Evolutionary conservation across 1,140 invertebrate species (phyloP).

Genomic region (Cataglyphis hispanica): DNA sequence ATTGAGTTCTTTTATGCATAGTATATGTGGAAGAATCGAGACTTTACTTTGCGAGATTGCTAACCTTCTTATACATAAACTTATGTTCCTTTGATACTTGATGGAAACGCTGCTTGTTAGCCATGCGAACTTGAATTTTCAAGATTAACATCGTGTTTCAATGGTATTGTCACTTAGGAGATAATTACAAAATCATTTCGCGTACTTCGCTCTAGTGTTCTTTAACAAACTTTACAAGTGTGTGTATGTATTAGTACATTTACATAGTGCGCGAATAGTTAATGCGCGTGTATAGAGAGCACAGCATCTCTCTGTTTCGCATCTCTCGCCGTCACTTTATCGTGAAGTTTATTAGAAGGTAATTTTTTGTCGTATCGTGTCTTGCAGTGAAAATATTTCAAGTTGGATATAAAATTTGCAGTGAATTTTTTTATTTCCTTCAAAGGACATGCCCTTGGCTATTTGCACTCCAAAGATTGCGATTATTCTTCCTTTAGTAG

Average conservation of each 20-base stretch:
- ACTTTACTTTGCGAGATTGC: neutral
- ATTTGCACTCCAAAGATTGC: constrained; percentile 29
- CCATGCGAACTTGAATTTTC: constrained; percentile 8
- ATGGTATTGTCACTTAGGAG: constrained; percentile 1
- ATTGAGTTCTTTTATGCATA: neutral
- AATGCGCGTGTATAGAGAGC: neutral
- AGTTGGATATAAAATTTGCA: neutral
- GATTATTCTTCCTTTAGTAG: constrained; percentile 42
- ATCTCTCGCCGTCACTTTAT: constrained; percentile 55
- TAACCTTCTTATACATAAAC: neutral
- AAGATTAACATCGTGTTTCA: neutral
- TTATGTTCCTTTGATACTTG: neutral
- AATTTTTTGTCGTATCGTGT: constrained; percentile 34
- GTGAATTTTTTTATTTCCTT: neutral
- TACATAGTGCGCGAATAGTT: constrained; percentile 18
- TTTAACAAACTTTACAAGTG: constrained; percentile 5
- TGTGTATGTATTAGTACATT: neutral
- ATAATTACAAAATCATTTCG: constrained; percentile 48
- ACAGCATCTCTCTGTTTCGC: constrained; percentile 50
- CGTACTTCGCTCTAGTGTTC: neutral
- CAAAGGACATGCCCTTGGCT: neutral
- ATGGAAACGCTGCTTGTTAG: neutral
- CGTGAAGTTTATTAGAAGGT: constrained; percentile 73
- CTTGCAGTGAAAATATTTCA: constrained; percentile 43
- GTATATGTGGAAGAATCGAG: neutral